Evolutionary conservation across 92 coral and sea anemone species (phyloP).

Genomic region (Zoanthus solanderi): DNA sequence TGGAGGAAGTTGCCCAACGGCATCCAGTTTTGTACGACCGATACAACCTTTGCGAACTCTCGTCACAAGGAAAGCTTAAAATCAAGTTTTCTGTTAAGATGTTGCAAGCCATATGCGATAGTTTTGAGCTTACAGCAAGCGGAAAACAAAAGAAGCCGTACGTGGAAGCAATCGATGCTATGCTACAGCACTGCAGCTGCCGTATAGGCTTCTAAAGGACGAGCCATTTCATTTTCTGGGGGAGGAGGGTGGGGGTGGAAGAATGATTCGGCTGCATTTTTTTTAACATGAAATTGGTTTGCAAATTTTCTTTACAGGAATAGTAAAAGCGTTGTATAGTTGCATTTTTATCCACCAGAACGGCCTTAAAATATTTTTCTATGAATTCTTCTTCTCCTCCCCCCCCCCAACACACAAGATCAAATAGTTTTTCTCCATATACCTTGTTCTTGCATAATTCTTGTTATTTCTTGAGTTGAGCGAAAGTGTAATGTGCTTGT

Average conservation of each 20-base stretch:
- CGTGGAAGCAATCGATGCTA: conserved; percentile 37
- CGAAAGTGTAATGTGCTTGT: conserved; percentile 4
- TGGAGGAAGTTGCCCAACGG: conserved; percentile 52
- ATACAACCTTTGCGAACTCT: conserved; percentile 44
- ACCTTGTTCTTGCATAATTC: conserved; percentile 25
- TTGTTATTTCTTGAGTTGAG: conserved; percentile 14
- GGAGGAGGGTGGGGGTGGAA: neutral
- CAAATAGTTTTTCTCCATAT: neutral
- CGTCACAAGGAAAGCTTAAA: conserved; percentile 34
- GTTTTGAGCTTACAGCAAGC: conserved; percentile 16
- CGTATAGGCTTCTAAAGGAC: conserved; percentile 13
- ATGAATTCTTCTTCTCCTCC: neutral
- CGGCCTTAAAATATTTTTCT: neutral
- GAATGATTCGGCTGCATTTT: conserved; percentile 11
- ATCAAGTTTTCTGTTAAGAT: conserved; percentile 40
- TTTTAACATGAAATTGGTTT: neutral
- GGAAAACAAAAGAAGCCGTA: conserved; percentile 40
- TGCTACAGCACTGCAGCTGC: conserved; percentile 25
- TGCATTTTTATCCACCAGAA: conserved; percentile 6
- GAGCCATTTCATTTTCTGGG: conserved; percentile 1
- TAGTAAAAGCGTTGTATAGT: conserved; percentile 9
- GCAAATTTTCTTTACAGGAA: conserved; percentile 1
- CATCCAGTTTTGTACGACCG: conserved; percentile 65
- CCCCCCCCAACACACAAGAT: neutral
- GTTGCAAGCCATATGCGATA: conserved; percentile 38